phyloP scores from a whole-genome alignment of 2,797 vertebrate genomes.

The Acomys russatus region DNA sequence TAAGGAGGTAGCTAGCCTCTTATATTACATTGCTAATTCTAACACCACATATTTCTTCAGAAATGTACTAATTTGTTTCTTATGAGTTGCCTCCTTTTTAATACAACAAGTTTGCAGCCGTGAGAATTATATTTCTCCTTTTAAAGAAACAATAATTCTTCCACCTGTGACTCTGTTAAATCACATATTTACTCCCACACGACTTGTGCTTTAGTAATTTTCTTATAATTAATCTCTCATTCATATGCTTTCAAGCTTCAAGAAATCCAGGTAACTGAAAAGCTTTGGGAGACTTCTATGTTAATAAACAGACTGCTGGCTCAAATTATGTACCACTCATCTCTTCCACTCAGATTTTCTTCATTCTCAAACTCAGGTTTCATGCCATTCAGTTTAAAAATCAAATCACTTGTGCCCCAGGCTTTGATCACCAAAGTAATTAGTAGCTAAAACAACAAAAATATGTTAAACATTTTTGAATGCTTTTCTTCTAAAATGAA shows the following conservation, averaged over 20 bases:
- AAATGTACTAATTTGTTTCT: not conserved
- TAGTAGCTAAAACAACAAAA: not conserved
- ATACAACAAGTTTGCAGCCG: not conserved
- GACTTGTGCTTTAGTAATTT: conserved; percentile 29
- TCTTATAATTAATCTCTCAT: conserved; percentile 2
- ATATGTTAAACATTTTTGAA: not conserved
- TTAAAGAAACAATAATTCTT: not conserved
- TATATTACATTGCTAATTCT: not conserved
- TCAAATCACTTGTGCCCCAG: not conserved
- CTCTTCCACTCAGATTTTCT: conserved; percentile 11
- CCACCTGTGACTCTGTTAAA: not conserved
- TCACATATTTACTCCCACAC: not conserved
- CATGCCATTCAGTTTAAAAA: not conserved
- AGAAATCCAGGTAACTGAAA: conserved; percentile 3
- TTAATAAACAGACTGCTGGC: conserved; percentile 17
- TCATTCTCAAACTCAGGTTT: conserved; percentile 25
- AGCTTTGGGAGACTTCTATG: not conserved
- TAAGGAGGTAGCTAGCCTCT: not conserved
- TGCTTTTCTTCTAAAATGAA: not conserved
- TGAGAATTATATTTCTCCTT: conserved; percentile 13
- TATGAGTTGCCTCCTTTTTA: not conserved
- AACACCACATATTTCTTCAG: not conserved
- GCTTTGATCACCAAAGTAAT: not conserved
- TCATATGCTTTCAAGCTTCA: not conserved
- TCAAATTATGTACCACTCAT: not conserved